These are phyloP conservation scores for Harpegnathos saltator DNA, from an alignment of 1,140 invertebrate species.

Conservation along the genomic window DNA sequence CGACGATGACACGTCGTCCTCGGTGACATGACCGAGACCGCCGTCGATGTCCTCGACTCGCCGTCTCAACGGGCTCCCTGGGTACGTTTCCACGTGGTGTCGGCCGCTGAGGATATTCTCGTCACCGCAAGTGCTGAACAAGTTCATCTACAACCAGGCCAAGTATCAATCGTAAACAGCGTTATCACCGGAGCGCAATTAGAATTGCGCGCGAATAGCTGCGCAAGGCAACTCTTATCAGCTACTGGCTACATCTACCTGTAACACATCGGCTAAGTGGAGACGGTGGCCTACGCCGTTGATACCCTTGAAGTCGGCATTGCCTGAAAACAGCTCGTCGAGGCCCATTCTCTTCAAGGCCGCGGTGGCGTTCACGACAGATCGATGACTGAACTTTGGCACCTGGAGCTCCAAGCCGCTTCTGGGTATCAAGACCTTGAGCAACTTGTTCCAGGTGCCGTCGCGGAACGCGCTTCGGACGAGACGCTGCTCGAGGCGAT, in stretches of 20 bases:
- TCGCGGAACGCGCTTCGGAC: slow-evolving; percentile 89
- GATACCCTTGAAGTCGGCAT: slow-evolving; percentile 92
- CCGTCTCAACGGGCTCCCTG: slow-evolving; percentile 86
- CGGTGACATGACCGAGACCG: no score
- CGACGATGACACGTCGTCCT: not conserved
- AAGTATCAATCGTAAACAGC: not conserved
- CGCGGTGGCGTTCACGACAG: slow-evolving; percentile 91
- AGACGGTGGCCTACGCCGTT: slow-evolving; percentile 91
- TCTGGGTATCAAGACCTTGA: slow-evolving; percentile 90
- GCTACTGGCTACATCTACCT: slow-evolving; percentile 84
- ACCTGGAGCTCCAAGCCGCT: slow-evolving; percentile 92
- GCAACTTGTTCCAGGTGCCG: slow-evolving; percentile 90
- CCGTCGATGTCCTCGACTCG: not conserved
- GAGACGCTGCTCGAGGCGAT: slow-evolving; percentile 90
- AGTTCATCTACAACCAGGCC: slow-evolving; percentile 85
- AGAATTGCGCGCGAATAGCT: not conserved
- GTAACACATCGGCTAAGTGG: slow-evolving; percentile 92
- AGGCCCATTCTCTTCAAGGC: slow-evolving; percentile 93
- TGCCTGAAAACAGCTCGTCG: slow-evolving; percentile 90
- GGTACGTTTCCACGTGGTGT: slow-evolving; percentile 93
- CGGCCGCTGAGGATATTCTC: slow-evolving; percentile 88
- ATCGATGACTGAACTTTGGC: slow-evolving; percentile 93
- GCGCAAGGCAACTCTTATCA: not conserved
- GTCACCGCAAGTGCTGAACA: slow-evolving; percentile 93
- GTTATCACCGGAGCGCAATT: not conserved